A percentile compares a stretch with the other conserved stretches of the same genome.
These are phyloP conservation scores for Dolichotis patagonum DNA, from an alignment of 2,113 vertebrate genomes.

Conservation along the genomic window DNA sequence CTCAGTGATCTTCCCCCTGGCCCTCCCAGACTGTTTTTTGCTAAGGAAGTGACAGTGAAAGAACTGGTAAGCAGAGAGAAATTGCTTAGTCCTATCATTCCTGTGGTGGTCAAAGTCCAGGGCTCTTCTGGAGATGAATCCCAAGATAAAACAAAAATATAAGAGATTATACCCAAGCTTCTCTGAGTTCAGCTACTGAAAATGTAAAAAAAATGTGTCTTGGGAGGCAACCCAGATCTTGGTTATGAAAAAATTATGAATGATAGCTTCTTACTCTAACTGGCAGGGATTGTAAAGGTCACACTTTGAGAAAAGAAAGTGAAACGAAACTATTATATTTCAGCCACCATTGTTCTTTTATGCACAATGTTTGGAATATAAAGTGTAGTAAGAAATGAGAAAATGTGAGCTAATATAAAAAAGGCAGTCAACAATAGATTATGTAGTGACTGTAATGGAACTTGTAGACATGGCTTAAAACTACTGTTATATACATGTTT, in stretches of 20 bases:
- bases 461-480: background rate
- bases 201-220: background rate
- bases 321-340: background rate
- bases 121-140: background rate
- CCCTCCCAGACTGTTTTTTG: background rate
- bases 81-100: constrained; percentile 23
- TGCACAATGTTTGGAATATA: background rate
- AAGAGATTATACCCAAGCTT: background rate
- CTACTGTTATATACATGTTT: background rate
- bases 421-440: background rate
- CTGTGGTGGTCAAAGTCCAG: constrained; percentile 4
- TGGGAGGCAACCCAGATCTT: background rate
- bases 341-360: background rate
- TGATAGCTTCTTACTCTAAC: background rate
- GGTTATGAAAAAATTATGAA: background rate
- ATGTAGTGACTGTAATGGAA: background rate
- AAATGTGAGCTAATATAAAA: background rate
- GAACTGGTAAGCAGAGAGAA: background rate
- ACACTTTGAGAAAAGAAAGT: background rate
- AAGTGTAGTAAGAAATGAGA: background rate
- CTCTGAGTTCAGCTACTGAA: background rate
- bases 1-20: background rate
- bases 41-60: background rate
- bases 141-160: constrained; percentile 34
- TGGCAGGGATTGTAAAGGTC: background rate